phyloP scores from a whole-genome alignment of 1,140 invertebrate species.

The Portunus trituberculatus region DNA sequence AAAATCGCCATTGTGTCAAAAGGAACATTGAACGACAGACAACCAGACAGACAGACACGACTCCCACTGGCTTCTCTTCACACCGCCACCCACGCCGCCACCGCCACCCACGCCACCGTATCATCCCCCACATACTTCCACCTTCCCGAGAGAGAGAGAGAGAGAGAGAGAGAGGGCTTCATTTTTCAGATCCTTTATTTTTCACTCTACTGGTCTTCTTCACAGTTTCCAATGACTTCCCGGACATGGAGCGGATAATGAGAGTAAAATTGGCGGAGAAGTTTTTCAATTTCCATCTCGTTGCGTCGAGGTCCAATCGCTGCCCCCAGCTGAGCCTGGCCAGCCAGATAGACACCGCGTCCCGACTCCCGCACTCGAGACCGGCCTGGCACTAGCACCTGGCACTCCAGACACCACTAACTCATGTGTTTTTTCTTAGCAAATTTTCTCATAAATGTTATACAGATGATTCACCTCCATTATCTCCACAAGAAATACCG shows the following conservation, averaged over 20 bases:
- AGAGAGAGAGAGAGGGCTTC: neutral
- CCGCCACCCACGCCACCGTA: neutral
- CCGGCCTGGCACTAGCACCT: neutral
- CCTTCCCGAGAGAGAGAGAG: neutral
- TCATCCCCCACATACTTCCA: neutral
- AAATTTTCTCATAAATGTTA: neutral
- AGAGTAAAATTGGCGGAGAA: slow-evolving; percentile 68
- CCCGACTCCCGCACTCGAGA: neutral
- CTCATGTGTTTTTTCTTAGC: neutral
- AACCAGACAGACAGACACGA: no score
- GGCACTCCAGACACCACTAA: neutral
- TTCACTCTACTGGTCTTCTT: slow-evolving; percentile 23
- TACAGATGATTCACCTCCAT: neutral
- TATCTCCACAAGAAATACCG: neutral
- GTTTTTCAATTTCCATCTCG: slow-evolving; percentile 66
- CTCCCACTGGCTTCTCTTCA: no score
- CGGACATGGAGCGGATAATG: slow-evolving; percentile 60
- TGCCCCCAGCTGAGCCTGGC: slow-evolving; percentile 61
- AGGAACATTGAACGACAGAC: no score
- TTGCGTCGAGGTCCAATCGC: slow-evolving; percentile 54
- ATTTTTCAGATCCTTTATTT: slow-evolving; percentile 15
- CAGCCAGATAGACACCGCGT: slow-evolving; percentile 25
- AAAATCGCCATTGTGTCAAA: no score
- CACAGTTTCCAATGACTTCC: slow-evolving; percentile 43
- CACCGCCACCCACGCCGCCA: neutral